These are phyloP conservation scores for Seriola aureovittata DNA, from an alignment of 2,113 vertebrate genomes.

Conservation along the genomic window DNA sequence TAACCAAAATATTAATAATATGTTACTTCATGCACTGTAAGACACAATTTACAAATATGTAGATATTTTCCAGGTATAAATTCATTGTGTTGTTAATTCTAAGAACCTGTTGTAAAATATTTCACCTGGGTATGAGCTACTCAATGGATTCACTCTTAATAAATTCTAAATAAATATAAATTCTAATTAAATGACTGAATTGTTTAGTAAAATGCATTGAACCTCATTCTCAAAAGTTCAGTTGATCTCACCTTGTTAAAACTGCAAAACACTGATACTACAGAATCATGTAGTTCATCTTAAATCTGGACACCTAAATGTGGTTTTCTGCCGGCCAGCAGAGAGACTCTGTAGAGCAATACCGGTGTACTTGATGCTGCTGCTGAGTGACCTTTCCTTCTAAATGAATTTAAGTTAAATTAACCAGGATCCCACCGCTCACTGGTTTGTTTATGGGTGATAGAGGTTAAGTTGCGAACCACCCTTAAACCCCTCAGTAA, in stretches of 20 bases:
- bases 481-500: slow-evolving; percentile 45
- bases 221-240: neutral
- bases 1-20: neutral
- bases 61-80: neutral
- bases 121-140: neutral
- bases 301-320: neutral
- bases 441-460: slow-evolving; percentile 54
- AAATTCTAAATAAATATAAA: neutral
- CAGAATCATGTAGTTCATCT: neutral
- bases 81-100: neutral
- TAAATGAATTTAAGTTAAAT: slow-evolving; percentile 57
- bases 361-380: neutral
- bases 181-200: neutral
- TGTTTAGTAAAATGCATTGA: neutral
- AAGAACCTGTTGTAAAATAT: neutral
- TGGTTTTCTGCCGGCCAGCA: neutral
- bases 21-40: neutral
- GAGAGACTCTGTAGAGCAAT: slow-evolving; percentile 4
- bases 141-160: neutral
- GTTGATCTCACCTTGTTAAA: neutral
- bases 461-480: slow-evolving; percentile 60
- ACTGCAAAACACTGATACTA: neutral
- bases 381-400: slow-evolving; percentile 55
- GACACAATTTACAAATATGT: neutral
- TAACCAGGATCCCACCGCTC: slow-evolving; percentile 41